Evolutionary conservation across 2,888 invertebrate genomes (phyloP).

Genomic region (Diloba caeruleocephala): DNA sequence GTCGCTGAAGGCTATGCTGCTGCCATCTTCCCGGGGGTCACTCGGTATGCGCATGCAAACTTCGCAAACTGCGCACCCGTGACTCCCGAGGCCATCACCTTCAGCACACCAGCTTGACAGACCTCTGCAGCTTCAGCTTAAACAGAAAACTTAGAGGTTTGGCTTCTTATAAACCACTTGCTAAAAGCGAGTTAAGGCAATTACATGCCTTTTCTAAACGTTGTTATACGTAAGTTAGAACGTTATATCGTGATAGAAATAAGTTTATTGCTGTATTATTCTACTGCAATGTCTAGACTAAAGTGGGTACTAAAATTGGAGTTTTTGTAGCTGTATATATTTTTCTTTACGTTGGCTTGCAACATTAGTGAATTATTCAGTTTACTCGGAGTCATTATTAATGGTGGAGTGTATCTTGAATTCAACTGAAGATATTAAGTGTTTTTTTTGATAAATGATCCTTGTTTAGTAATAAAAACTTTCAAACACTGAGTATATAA

Average conservation of each 20-base stretch:
- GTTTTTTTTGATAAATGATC: too few relatives aligned
- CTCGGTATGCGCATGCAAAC: too few relatives aligned
- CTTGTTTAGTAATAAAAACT: too few relatives aligned
- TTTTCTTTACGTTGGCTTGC: conserved; percentile 1
- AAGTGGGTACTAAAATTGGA: conserved; percentile 28
- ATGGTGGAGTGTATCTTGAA: conserved; percentile 1
- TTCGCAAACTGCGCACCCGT: too few relatives aligned
- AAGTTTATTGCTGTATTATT: conserved; percentile 38
- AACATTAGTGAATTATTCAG: conserved; percentile 9
- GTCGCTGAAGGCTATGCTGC: too few relatives aligned
- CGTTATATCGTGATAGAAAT: conserved; percentile 15
- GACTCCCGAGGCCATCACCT: too few relatives aligned
- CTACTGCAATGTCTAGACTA: conserved; percentile 20
- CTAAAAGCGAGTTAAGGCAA: conserved; percentile 21
- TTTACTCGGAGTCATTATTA: conserved; percentile 11
- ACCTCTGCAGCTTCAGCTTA: too few relatives aligned
- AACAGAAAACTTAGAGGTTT: conserved; percentile 3
- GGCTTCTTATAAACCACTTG: conserved; percentile 17
- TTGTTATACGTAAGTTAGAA: conserved; percentile 7
- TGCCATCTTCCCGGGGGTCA: too few relatives aligned
- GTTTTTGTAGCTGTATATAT: conserved; percentile 22
- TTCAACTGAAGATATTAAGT: background rate
- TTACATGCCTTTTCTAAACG: conserved; percentile 24
- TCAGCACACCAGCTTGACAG: too few relatives aligned
- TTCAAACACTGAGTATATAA: too few relatives aligned